These are phyloP conservation scores for Zaprionus lachaisei DNA, from an alignment of 1,140 invertebrate species.

Conservation along the genomic window DNA sequence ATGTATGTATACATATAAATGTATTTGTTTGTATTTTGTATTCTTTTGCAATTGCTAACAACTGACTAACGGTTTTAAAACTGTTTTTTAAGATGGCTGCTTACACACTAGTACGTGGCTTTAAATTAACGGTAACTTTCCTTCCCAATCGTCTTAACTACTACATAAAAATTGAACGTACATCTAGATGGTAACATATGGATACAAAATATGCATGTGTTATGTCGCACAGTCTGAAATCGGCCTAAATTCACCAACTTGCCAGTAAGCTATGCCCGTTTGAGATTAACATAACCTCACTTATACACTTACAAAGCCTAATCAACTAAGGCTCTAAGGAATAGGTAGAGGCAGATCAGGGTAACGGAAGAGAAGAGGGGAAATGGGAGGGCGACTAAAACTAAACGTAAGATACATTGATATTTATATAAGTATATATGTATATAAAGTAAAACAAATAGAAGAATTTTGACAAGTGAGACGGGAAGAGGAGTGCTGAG, in stretches of 20 bases:
- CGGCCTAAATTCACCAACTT: slow-evolving; percentile 30
- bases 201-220: slow-evolving; percentile 12
- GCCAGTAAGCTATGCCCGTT: slow-evolving; percentile 22
- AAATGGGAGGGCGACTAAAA: slow-evolving; percentile 4
- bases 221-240: slow-evolving; percentile 33
- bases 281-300: slow-evolving; percentile 72
- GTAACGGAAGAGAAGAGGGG: slow-evolving; percentile 16
- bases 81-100: slow-evolving; percentile 32
- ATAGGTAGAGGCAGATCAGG: slow-evolving; percentile 13
- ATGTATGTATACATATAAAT: background rate
- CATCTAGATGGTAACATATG: slow-evolving; percentile 44
- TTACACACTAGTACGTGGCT: slow-evolving; percentile 22
- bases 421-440: slow-evolving; percentile 9
- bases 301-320: slow-evolving; percentile 61
- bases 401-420: slow-evolving; percentile 17
- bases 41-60: slow-evolving; percentile 50
- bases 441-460: slow-evolving; percentile 1
- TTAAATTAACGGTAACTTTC: slow-evolving; percentile 45
- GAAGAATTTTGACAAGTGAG: background rate
- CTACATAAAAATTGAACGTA: slow-evolving; percentile 54
- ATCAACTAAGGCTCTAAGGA: slow-evolving; percentile 14
- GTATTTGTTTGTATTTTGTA: slow-evolving; percentile 6
- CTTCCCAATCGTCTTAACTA: slow-evolving; percentile 42
- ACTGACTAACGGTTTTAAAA: slow-evolving; percentile 47
- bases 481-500: background rate